Conservation (phyloP, 2,797 vertebrate genomes). For the Schizopygopsis malacanthus region DNA sequence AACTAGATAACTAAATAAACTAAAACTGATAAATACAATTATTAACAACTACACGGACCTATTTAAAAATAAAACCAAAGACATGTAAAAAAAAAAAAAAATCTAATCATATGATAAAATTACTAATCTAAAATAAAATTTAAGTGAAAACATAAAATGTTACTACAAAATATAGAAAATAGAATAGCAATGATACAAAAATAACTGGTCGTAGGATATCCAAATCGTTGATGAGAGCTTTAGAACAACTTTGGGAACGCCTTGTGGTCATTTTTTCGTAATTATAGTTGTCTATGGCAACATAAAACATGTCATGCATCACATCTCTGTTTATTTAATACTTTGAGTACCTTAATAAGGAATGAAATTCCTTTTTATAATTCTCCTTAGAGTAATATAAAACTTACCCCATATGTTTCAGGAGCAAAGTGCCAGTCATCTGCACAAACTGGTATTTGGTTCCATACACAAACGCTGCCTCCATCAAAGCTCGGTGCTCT, state of each 20-base stretch:
- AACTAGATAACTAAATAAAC: too few species aligned
- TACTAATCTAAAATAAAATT: neutral
- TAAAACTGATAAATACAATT: neutral
- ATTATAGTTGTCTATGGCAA: neutral
- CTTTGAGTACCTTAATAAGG: neutral
- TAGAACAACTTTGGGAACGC: neutral
- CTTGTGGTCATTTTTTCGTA: neutral
- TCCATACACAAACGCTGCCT: constrained; percentile 92
- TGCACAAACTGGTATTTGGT: constrained; percentile 90
- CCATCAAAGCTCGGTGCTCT: constrained; percentile 95
- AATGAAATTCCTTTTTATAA: neutral
- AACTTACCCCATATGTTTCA: constrained; percentile 84
- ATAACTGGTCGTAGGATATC: neutral
- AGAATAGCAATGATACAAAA: neutral
- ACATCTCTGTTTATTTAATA: neutral
- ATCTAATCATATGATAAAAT: neutral
- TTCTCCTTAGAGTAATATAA: neutral
- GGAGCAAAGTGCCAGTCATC: constrained; percentile 85
- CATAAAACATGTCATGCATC: neutral
- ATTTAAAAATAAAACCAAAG: neutral
- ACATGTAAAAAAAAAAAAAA: neutral
- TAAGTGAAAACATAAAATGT: neutral
- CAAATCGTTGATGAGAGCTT: neutral
- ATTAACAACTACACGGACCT: neutral
- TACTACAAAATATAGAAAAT: neutral